Percentiles rank a stretch among this genome's conserved stretches.
phyloP scores from a whole-genome alignment of 23 tunicate genomes.

The Clavelina lepadiformis region DNA sequence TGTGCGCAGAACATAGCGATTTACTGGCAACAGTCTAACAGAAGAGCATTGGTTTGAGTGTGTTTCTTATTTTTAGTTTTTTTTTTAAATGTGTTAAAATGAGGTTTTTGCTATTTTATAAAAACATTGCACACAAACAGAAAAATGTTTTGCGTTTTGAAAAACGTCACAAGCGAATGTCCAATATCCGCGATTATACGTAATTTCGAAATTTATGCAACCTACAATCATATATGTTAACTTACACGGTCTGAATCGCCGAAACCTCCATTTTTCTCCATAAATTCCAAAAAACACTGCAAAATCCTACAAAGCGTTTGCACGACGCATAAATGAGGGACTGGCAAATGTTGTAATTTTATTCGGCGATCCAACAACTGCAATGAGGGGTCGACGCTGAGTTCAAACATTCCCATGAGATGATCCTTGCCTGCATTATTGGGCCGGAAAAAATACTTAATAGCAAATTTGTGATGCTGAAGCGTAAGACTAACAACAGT shows the following conservation, averaged over 20 bases:
- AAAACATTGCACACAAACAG: neutral
- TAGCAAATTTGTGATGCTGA: neutral
- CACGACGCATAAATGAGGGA: conserved; percentile 58
- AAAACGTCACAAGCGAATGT: neutral
- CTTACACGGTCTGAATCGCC: conserved; percentile 57
- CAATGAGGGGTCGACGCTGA: conserved; percentile 70
- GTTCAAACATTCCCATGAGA: conserved; percentile 49
- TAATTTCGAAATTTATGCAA: neutral
- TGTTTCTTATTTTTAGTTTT: too few species aligned
- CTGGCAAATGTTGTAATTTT: conserved; percentile 79
- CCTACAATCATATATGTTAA: too few species aligned
- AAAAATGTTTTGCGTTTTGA: neutral
- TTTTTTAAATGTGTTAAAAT: too few species aligned
- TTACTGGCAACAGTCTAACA: too few species aligned
- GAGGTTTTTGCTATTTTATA: neutral
- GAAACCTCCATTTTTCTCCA: conserved; percentile 82
- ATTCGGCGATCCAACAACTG: conserved; percentile 49
- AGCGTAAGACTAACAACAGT: neutral
- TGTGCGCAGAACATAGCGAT: too few species aligned
- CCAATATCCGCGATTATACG: neutral
- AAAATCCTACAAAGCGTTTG: conserved; percentile 70
- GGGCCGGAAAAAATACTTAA: neutral
- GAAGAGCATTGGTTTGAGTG: too few species aligned
- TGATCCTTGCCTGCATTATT: conserved; percentile 77
- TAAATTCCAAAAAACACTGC: conserved; percentile 40